Conservation (phyloP, 1,140 invertebrate genomes). For the Drosophila subpulchrella region DNA sequence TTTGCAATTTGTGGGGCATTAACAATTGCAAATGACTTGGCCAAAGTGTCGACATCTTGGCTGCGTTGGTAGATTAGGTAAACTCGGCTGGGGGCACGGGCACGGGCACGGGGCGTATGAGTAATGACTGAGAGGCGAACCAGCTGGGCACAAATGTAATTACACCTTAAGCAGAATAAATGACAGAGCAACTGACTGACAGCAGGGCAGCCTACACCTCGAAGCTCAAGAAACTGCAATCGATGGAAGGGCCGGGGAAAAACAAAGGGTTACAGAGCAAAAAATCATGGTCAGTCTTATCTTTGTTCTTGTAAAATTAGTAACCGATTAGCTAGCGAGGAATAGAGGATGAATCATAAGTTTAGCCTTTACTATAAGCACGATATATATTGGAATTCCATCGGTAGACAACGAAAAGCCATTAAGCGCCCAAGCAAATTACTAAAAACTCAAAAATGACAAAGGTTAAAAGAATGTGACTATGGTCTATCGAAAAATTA, state of each 20-base stretch:
- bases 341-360: neutral
- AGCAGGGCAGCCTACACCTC: slow-evolving; percentile 21
- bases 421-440: neutral
- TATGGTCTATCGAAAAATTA: neutral
- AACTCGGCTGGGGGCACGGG: slow-evolving; percentile 9
- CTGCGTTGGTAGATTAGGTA: slow-evolving; percentile 56
- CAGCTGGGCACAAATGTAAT: slow-evolving; percentile 71
- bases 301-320: neutral
- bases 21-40: slow-evolving; percentile 74
- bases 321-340: neutral
- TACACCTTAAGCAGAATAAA: slow-evolving; percentile 59
- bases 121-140: slow-evolving; percentile 66
- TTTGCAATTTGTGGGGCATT: slow-evolving; percentile 68
- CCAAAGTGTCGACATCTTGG: slow-evolving; percentile 66
- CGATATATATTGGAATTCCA: neutral
- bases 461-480: neutral
- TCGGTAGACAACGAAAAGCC: neutral
- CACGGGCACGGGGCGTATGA: slow-evolving; percentile 67
- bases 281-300: neutral
- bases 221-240: slow-evolving; percentile 9
- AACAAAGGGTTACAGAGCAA: neutral
- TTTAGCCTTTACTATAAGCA: neutral
- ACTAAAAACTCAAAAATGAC: neutral
- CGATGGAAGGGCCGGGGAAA: neutral
- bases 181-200: slow-evolving; percentile 19